These are phyloP conservation scores for Hippocampus zosterae DNA, from an alignment of 2,113 vertebrate species.

Conservation along the genomic window DNA sequence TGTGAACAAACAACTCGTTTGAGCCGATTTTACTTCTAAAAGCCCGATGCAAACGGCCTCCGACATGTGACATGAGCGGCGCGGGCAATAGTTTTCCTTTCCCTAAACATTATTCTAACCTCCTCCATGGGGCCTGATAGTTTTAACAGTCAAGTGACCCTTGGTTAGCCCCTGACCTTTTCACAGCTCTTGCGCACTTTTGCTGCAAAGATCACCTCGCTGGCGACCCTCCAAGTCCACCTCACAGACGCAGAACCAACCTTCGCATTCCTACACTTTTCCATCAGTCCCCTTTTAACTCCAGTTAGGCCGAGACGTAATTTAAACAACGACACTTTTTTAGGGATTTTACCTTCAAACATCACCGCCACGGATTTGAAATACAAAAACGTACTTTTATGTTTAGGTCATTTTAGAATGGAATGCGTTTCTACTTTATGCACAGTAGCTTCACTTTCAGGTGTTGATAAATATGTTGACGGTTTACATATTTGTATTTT, in stretches of 20 bases:
- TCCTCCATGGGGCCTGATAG: constrained; percentile 59
- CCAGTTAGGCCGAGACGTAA: not conserved
- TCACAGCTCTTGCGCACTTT: constrained; percentile 45
- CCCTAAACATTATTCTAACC: constrained; percentile 76
- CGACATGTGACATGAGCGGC: not conserved
- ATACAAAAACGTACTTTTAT: not conserved
- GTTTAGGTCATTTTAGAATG: not conserved
- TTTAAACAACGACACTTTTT: not conserved
- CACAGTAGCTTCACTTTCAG: too few species aligned
- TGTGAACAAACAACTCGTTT: not conserved
- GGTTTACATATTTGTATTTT: too few species aligned
- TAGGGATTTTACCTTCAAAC: not conserved
- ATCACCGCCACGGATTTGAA: not conserved
- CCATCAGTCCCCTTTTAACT: not conserved
- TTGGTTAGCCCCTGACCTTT: constrained; percentile 85
- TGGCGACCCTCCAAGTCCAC: constrained; percentile 62
- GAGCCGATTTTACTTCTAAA: not conserved
- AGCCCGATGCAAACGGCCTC: not conserved
- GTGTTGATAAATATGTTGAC: too few species aligned
- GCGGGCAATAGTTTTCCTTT: constrained; percentile 50
- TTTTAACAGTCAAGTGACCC: constrained; percentile 80
- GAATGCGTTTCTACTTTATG: too few species aligned
- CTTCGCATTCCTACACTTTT: constrained; percentile 17
- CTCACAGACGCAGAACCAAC: constrained; percentile 46
- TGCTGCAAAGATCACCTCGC: constrained; percentile 63